These are phyloP conservation scores for Menura novaehollandiae DNA, from an alignment of 2,113 vertebrate genomes.

Conservation along the genomic window DNA sequence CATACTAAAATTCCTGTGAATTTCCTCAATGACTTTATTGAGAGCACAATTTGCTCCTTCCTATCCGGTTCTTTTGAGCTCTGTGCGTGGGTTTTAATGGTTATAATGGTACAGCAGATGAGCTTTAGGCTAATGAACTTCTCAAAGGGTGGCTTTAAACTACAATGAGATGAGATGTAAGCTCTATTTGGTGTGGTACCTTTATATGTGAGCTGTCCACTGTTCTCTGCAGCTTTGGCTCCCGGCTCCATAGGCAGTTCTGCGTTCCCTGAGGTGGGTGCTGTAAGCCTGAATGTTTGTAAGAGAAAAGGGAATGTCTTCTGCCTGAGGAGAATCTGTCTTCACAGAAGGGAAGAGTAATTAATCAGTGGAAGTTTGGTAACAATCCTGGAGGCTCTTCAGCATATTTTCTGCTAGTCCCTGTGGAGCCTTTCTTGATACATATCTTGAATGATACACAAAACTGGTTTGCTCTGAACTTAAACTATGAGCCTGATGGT, in stretches of 20 bases:
- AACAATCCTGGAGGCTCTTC: not conserved
- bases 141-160: not conserved
- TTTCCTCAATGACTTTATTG: not conserved
- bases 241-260: not conserved
- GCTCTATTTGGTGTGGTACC: not conserved
- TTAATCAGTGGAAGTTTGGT: not conserved
- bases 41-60: not conserved
- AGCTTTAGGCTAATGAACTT: not conserved
- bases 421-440: not conserved
- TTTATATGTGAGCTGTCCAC: slow-evolving; percentile 17
- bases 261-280: not conserved
- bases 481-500: not conserved
- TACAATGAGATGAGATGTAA: not conserved
- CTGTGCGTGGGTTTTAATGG: not conserved
- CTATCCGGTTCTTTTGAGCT: not conserved
- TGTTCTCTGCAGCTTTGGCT: not conserved
- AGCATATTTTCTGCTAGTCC: not conserved
- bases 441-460: not conserved
- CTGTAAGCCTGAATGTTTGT: not conserved
- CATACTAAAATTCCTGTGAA: not conserved
- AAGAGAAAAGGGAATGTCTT: not conserved
- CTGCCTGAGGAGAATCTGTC: not conserved
- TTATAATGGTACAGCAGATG: not conserved
- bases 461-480: not conserved
- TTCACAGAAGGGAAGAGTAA: not conserved